These are phyloP conservation scores for Sinocyclocheilus anophthalmus DNA, from an alignment of 2,113 vertebrate genomes.

Conservation along the genomic window DNA sequence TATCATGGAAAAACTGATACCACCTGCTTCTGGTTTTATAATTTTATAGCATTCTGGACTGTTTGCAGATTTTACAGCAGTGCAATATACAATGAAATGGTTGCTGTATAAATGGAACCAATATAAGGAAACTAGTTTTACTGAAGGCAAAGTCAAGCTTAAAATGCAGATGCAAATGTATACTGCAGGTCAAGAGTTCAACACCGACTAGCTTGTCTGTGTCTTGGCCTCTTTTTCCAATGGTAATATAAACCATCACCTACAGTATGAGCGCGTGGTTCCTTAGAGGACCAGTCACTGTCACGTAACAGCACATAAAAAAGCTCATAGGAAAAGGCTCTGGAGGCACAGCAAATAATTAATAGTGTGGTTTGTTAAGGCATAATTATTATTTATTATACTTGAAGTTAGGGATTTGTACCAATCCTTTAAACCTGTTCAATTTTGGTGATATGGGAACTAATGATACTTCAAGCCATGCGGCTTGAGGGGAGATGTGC, in stretches of 20 bases:
- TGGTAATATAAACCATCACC: constrained; percentile 38
- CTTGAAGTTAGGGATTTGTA: background rate
- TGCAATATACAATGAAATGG: background rate
- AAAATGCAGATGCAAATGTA: background rate
- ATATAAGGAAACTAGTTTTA: background rate
- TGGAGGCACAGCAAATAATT: constrained; percentile 44
- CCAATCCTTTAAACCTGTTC: background rate
- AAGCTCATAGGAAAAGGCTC: constrained; percentile 74
- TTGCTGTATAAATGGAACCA: background rate
- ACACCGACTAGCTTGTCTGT: background rate
- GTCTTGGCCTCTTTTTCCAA: constrained; percentile 22
- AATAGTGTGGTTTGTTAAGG: background rate
- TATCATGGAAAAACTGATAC: background rate
- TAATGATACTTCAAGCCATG: background rate
- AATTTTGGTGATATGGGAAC: background rate
- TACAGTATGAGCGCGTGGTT: background rate
- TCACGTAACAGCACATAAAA: constrained; percentile 56
- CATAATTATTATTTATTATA: background rate
- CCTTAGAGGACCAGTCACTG: constrained; percentile 36
- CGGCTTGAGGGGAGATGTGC: background rate
- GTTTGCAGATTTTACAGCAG: background rate
- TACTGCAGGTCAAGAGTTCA: background rate
- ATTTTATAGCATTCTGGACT: background rate
- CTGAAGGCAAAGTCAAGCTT: background rate
- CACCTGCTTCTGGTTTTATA: background rate